Percentiles rank a stretch among this genome's conserved stretches.
These are phyloP conservation scores for Perithous albicinctus DNA, from an alignment of 2,888 invertebrate genomes.

Conservation along the genomic window DNA sequence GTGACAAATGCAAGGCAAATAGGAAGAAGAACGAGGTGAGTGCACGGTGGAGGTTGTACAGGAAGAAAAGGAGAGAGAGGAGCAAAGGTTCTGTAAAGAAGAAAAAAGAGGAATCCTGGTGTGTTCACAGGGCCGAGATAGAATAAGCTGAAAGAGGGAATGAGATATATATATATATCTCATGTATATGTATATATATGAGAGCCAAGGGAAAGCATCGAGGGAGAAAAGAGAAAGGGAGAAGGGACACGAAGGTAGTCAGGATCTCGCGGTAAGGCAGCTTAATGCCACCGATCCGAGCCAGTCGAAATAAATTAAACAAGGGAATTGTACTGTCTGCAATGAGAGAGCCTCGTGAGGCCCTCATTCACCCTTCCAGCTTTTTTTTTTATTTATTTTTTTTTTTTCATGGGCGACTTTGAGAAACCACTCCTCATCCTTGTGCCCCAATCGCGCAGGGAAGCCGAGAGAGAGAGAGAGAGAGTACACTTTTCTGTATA, in stretches of 20 bases:
- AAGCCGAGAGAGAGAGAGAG: constrained; percentile 2
- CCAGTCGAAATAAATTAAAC: constrained; percentile 80
- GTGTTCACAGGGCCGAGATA: constrained; percentile 22
- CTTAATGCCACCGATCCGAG: constrained; percentile 76
- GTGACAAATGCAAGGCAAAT: constrained; percentile 79
- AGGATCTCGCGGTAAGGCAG: constrained; percentile 64
- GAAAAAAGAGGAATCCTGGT: constrained; percentile 45
- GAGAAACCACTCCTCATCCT: constrained; percentile 11
- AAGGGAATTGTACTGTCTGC: constrained; percentile 73
- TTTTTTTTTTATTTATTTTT: no score
- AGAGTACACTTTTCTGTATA: constrained; percentile 26
- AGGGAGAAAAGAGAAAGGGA: constrained; percentile 64
- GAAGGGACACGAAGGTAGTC: constrained; percentile 55
- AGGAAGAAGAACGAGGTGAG: constrained; percentile 63
- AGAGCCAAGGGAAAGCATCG: background rate
- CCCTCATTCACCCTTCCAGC: constrained; percentile 22
- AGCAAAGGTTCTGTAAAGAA: constrained; percentile 40
- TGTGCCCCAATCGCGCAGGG: background rate
- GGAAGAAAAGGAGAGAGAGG: constrained; percentile 1
- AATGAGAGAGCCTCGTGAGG: constrained; percentile 1
- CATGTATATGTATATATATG: no score
- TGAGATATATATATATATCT: constrained; percentile 14
- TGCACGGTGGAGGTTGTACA: constrained; percentile 15
- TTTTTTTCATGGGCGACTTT: constrained; percentile 28
- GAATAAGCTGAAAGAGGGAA: constrained; percentile 35